phyloP scores from a whole-genome alignment of 92 coral and sea anemone species.

The Paramuricea clavata region DNA sequence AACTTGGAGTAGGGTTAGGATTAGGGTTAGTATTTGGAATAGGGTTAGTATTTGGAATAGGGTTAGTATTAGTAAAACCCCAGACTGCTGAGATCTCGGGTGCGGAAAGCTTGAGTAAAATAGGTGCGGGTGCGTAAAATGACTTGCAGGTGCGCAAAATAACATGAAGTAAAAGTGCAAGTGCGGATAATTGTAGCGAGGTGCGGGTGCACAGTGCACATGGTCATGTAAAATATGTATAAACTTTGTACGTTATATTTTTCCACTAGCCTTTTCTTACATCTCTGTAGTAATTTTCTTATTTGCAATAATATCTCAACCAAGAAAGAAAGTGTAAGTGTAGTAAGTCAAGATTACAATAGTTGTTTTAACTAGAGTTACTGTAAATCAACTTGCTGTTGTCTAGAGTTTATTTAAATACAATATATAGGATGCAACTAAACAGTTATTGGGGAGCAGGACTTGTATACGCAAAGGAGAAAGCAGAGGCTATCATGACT shows the following conservation, averaged over 20 bases:
- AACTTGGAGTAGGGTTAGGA: no score
- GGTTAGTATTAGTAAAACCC: no score
- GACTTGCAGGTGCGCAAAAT: not conserved
- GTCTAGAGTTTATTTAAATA: not conserved
- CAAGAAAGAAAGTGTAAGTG: constrained; percentile 2
- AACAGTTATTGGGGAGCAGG: constrained; percentile 25
- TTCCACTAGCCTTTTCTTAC: no score
- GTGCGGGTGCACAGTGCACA: no score
- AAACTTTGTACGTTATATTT: no score
- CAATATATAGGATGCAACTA: not conserved
- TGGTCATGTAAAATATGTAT: no score
- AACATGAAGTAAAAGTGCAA: not conserved
- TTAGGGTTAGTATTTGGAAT: no score
- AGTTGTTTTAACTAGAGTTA: not conserved
- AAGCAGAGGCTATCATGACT: not conserved
- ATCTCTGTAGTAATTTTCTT: not conserved
- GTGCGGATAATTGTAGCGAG: not conserved
- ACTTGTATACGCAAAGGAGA: not conserved
- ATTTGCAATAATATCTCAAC: not conserved
- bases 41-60: no score
- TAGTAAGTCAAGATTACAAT: not conserved
- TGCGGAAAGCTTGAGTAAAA: not conserved
- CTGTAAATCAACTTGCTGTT: not conserved
- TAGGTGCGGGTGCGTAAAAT: constrained; percentile 7
- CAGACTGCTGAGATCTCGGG: constrained; percentile 44